Evolutionary conservation across 2,113 vertebrate genomes (phyloP), one percentile per base, ranked within the genome.

Genomic region (Platichthys stellatus): DNA sequence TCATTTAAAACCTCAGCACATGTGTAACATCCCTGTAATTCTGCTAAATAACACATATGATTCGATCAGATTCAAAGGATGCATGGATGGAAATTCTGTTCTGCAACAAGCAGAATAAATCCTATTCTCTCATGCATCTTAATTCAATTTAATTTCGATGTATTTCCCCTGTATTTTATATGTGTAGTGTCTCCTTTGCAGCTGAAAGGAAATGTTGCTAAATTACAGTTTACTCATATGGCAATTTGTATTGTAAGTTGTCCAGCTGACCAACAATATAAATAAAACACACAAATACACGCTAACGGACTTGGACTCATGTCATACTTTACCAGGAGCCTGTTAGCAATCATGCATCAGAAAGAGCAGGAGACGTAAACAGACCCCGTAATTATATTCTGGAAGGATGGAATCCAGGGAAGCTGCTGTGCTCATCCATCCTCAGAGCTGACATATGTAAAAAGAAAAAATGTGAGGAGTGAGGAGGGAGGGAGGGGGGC

Each of bases 401-500:
- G n/a, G 72, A 65, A 54, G 17, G 40, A 75, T 15, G 26, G 63
- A 80, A 70, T 57, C 43, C 57, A 76, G 8, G 31, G 31, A 31
- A 31, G 31, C 31, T 31, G 6, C 63, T 2, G 57, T 1, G 0
- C 85, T 88, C 78, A 74, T 90, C 83, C 28, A n/a, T 90, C 85
- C 89, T 81, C 64, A 59, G 15, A 18, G 26, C 57, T 78, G 84
- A 86, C 62, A 68, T 60, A 80, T 81, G 69, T 81, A 69, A 77
- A 62, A 67, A 60, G 61, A 70, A 40, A 24, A 24, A 80, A 65
- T 28, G 26, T 28, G 26, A 28, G 26, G 26, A 28, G 31, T 31
- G 31, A 31, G 31, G 31, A 31, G 31, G 69, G 57, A 67, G 72
- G 69, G 57, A 67, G 72, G 66, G 57, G 11, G 51, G 51, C 53